Evolutionary conservation across 1,140 invertebrate genomes (phyloP), one percentile per base, ranked within the genome.

Genomic region (Episyrphus balteatus): DNA sequence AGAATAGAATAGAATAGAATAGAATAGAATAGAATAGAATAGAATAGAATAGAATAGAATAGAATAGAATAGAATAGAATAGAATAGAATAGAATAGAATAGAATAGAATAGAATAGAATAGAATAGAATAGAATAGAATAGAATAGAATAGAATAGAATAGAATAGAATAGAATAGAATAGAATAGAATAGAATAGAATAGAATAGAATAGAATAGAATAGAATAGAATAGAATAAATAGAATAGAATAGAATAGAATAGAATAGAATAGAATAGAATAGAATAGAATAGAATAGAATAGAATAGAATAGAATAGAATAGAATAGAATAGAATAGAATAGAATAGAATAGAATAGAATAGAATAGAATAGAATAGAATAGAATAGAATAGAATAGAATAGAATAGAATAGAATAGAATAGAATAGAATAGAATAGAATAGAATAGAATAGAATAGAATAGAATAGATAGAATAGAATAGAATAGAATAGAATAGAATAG

Each of bases 191-290:
- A 37, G 36, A 17, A 37, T 37, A 37, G 36, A 37, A 37, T 37
- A 37, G 15, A 37, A 37, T 37, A 37, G 36, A 17, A 37, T 37
- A 37, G 36, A 37, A 37, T 37, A 37, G 36, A 37, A 37, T 37
- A 37, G 36, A 37, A 37, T 37, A 37, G 36, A 37, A 37, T 37
- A 37, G 36, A 37, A 17, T 37, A 37, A 17, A 37, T 37, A 37
- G 36, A 37, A 37, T 37, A 37, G 36, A 37, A 37, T 37, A 37
- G 36, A 37, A 37, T 37, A 37, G 36, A 37, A 37, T 37, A 37
- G 36, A 37, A 37, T 37, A 37, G 36, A 37, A 37, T 37, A 37
- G 36, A 37, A 37, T 37, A 37, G 36, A 37, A 37, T 37, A 37
- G 36, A 37, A 37, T 37, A 37, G 36, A 37, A 37, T 37, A 37